phyloP scores from a whole-genome alignment of 2,888 invertebrate species.

The Dione juno region DNA sequence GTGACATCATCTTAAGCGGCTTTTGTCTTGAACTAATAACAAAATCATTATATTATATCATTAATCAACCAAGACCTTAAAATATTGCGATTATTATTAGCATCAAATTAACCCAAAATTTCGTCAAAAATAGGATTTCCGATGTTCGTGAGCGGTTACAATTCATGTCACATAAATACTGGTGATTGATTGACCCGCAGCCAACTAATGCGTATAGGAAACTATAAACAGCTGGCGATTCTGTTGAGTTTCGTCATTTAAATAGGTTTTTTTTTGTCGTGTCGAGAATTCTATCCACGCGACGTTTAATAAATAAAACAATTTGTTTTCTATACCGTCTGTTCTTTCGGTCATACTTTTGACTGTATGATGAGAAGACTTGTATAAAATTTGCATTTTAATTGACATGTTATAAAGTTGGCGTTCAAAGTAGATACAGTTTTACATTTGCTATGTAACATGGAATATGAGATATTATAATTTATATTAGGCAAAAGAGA shows the following conservation, averaged over 20 bases:
- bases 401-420: too few species aligned
- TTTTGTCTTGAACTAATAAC: too few species aligned
- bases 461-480: too few species aligned
- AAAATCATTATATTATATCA: too few species aligned
- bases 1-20: too few species aligned
- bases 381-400: neutral
- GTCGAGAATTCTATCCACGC: conserved; percentile 32
- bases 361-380: neutral
- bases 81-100: too few species aligned
- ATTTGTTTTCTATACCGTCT: conserved; percentile 1
- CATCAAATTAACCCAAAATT: neutral
- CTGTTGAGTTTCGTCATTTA: conserved; percentile 55
- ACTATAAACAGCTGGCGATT: conserved; percentile 77
- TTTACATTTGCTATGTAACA: too few species aligned
- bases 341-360: neutral
- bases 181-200: conserved; percentile 81
- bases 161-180: conserved; percentile 78
- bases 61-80: too few species aligned
- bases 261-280: conserved; percentile 28
- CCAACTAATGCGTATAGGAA: conserved; percentile 75
- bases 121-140: conserved; percentile 53
- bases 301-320: conserved; percentile 13
- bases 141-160: conserved; percentile 56
- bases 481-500: too few species aligned
- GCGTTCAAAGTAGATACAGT: too few species aligned